Conservation (phyloP, 2,113 vertebrate genomes). For the Excalfactoria chinensis region DNA sequence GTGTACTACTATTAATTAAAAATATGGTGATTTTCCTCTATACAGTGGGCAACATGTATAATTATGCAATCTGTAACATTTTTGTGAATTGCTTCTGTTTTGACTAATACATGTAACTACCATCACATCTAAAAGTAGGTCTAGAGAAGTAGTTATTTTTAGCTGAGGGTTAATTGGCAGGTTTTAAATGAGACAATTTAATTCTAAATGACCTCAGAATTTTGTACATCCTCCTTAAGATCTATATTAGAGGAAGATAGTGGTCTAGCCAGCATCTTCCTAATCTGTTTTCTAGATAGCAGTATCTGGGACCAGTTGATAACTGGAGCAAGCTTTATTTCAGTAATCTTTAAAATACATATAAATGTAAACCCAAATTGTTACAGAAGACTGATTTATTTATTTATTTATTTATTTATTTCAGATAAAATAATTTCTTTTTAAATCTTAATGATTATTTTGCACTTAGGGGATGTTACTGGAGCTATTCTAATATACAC, state of each 20-base stretch:
- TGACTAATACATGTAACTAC: constrained; percentile 1
- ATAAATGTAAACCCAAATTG: background rate
- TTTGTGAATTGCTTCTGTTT: constrained; percentile 38
- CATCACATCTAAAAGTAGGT: constrained; percentile 29
- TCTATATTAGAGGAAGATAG: background rate
- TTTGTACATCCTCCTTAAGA: background rate
- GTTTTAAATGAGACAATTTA: background rate
- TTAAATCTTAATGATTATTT: background rate
- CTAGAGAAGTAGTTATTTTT: constrained; percentile 10
- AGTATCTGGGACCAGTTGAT: background rate
- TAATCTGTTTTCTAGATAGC: background rate
- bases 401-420: background rate
- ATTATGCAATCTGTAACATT: background rate
- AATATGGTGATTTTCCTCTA: background rate
- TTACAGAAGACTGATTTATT: background rate
- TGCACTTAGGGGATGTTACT: background rate
- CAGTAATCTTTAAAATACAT: background rate
- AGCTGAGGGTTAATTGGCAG: constrained; percentile 21
- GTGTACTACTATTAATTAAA: background rate
- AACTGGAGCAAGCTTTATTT: background rate
- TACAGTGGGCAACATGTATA: background rate
- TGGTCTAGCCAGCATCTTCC: background rate
- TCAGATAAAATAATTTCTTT: background rate
- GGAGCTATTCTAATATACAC: background rate
- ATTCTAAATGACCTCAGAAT: constrained; percentile 20